A percentile compares a stretch with the other conserved stretches of the same genome.
These are phyloP conservation scores for Calyptomena viridis DNA, from an alignment of 2,113 vertebrate genomes.

Conservation along the genomic window DNA sequence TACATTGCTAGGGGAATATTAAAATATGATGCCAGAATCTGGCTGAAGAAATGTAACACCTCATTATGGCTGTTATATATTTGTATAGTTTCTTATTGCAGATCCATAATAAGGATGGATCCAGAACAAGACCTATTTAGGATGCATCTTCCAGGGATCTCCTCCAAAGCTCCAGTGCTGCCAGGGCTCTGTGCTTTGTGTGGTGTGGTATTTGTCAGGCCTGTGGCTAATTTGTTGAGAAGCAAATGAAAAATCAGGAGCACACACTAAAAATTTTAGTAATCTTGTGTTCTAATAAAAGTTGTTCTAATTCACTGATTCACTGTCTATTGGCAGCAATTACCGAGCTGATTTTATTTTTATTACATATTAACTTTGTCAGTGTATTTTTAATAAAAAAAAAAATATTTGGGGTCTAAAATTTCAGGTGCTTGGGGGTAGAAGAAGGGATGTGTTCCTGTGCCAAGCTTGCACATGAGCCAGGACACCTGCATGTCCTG, in stretches of 20 bases:
- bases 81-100: neutral
- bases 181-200: neutral
- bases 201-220: neutral
- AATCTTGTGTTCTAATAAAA: neutral
- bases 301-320: neutral
- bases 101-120: neutral
- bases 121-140: neutral
- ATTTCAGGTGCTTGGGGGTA: neutral
- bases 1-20: neutral
- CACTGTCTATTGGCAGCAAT: neutral
- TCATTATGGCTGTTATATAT: neutral
- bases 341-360: neutral
- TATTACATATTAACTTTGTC: neutral
- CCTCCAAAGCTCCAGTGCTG: neutral
- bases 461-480: neutral
- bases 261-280: neutral
- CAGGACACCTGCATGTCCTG: neutral
- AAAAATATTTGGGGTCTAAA: neutral
- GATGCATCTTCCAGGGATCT: neutral
- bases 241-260: neutral
- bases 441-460: neutral
- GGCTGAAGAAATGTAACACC: neutral
- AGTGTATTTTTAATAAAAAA: neutral
- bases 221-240: neutral
- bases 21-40: neutral